Base-by-base conservation (phyloP, 2,113 vertebrate species). In the Ciconia maguari region DNA sequence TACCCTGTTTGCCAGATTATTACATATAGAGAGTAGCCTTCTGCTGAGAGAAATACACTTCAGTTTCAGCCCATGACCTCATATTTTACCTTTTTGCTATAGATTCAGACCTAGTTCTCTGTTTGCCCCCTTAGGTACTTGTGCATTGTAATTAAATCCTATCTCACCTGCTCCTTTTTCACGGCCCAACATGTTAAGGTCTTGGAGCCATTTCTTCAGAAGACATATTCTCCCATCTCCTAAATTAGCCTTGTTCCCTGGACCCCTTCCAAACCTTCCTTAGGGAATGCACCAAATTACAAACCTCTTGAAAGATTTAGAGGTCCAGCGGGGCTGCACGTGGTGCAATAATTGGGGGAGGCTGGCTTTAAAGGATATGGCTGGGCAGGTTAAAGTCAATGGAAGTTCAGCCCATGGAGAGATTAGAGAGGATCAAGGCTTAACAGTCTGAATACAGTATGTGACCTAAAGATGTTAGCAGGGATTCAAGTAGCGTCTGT, bases 271-370 rank as follows among this genome's bases (percentile, higher is more conserved):
- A 97, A 94, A 27, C 82, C 51, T 94, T 97, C 93, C 84, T 92
- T 87, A 93, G 95, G 94, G 97, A 96, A 94, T 88, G 90, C 71
- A 89, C 89, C 92, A 85, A 95, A 96, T 96, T 97, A 94, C 94
- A 96, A 94, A 94, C 44, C 55, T 94, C 91, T 91, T 94, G 93
- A 96, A 95, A 97, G 93, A 96, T 94, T 94, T 87, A 97, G 91
- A 94, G 41, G 86, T 95, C 92, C 88, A 93, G 76, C 3, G 1
- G 83, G 78, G 89, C 77, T 96, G 92, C 84, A 90, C 10, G 6
- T 93, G 83, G 70, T 83, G 66, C 94, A 94, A 6, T 94, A 93
- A 69, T 0, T 76, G 57, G 32, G 34, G 32, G 49, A 85, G 54
- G 48, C 15, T 70, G 54, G 58, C 52, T 83, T 79, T 87, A 83